Evolutionary conservation across 2,113 vertebrate genomes (phyloP), one percentile per base, ranked within the genome.

Genomic region (Athene cunicularia): DNA sequence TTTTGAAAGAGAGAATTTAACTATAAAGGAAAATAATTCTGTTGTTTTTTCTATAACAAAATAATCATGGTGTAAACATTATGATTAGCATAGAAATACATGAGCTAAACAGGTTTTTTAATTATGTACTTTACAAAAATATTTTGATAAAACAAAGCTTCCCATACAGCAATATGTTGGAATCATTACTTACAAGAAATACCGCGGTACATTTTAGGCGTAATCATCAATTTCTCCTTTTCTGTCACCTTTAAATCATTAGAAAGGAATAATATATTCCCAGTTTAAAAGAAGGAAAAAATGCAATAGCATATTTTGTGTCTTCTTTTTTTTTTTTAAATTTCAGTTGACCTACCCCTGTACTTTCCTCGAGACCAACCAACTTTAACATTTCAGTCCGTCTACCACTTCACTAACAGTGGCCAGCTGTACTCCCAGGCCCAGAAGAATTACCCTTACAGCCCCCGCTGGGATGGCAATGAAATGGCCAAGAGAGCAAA

Each of bases 401-500:
- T 99, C 92, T 99, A 99, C 97, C 99, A 99, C 98, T 99, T 99
- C 96, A 99, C 99, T 93, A 99, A 97, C 98, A 99, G 99, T 50
- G 99, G 99, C 50, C 99, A 99, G 96, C 98, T 99, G 53, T 99
- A 99, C 95, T 99, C 99, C 50, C 99, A 99, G 97, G 99, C 99
- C 96, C 99, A 99, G 97, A 99, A 99, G 98, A 99, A 99, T 27
- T 99, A 99, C 80, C 99, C 99, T 1, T 99, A 99, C 96, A 99
- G 99, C 97, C 99, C 99, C 7, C 99, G 99, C 95, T 99, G 99
- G 99, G 99, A 99, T 58, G 99, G 99, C 96, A 99, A 99, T 62
- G 99, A 99, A 97, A 99, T 99, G 99, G 99, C 99, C 94, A 99
- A 99, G 98, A 99, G 99, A 98, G 99, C 99, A 93, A 99, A 99